A percentile compares a stretch with the other conserved stretches of the same genome.
These are phyloP conservation scores for Philonicus albiceps DNA, from an alignment of 2,888 invertebrate genomes.

Conservation along the genomic window DNA sequence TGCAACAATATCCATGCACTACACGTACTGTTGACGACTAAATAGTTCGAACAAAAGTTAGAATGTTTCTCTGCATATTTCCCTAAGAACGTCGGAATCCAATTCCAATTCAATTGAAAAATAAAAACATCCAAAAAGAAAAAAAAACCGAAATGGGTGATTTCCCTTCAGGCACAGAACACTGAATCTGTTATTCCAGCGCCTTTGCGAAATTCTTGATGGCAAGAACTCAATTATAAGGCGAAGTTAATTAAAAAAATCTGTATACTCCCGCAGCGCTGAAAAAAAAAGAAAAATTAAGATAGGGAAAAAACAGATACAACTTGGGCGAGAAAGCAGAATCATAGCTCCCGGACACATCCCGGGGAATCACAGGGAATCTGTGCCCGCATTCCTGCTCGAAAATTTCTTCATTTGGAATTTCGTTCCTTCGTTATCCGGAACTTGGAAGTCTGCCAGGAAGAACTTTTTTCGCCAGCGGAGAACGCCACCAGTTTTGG, in stretches of 20 bases:
- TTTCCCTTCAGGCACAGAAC: neutral
- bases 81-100: neutral
- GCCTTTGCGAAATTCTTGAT: neutral
- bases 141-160: neutral
- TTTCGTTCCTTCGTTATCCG: constrained; percentile 16
- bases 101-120: neutral
- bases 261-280: neutral
- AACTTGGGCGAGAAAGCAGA: neutral
- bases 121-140: neutral
- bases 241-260: neutral
- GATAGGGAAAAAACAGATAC: neutral
- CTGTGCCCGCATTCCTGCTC: neutral
- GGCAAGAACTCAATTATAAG: neutral
- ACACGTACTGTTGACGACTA: neutral
- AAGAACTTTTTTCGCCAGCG: constrained; percentile 2
- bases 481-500: neutral
- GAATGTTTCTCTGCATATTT: neutral
- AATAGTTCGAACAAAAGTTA: neutral
- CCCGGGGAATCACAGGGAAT: neutral
- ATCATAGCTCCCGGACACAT: neutral
- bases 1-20: neutral
- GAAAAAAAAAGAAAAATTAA: neutral
- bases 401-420: constrained; percentile 27
- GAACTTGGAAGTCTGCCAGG: constrained; percentile 1
- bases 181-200: neutral